Evolutionary conservation across 2,888 invertebrate species (phyloP).

Genomic region (Dysmachus trigonus): DNA sequence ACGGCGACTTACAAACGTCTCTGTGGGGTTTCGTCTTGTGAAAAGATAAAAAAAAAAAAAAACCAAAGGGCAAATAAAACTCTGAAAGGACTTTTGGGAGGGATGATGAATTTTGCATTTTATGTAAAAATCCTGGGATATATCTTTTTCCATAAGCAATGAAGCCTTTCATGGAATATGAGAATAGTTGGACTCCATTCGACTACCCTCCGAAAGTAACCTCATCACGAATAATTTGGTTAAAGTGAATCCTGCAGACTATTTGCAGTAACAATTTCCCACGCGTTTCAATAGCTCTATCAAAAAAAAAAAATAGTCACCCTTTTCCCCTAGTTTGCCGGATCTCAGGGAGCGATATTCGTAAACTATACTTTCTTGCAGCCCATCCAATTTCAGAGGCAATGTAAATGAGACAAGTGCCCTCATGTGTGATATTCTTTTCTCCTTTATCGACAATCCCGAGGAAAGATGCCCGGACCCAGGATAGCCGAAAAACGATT

Average conservation of each 20-base stretch:
- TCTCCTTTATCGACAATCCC: constrained; percentile 6
- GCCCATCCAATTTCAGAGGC: neutral
- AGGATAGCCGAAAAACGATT: neutral
- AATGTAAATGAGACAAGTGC: constrained; percentile 3
- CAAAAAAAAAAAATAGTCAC: neutral
- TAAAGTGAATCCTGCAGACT: neutral
- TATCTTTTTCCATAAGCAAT: neutral
- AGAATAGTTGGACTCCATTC: neutral
- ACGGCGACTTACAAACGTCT: neutral
- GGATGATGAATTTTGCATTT: neutral
- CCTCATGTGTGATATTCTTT: constrained; percentile 32
- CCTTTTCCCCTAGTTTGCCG: neutral
- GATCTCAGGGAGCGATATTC: neutral
- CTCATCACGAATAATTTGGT: neutral
- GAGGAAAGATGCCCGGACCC: neutral
- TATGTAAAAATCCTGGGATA: neutral
- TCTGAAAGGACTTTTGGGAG: neutral
- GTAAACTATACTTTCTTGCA: neutral
- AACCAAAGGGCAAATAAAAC: neutral
- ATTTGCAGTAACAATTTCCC: neutral
- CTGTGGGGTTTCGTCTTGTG: neutral
- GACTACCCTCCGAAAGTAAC: neutral
- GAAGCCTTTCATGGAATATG: neutral
- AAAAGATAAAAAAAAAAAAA: neutral
- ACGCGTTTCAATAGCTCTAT: neutral